These are phyloP conservation scores for Uropsilus gracilis DNA, from an alignment of 2,113 vertebrate genomes.

Conservation along the genomic window DNA sequence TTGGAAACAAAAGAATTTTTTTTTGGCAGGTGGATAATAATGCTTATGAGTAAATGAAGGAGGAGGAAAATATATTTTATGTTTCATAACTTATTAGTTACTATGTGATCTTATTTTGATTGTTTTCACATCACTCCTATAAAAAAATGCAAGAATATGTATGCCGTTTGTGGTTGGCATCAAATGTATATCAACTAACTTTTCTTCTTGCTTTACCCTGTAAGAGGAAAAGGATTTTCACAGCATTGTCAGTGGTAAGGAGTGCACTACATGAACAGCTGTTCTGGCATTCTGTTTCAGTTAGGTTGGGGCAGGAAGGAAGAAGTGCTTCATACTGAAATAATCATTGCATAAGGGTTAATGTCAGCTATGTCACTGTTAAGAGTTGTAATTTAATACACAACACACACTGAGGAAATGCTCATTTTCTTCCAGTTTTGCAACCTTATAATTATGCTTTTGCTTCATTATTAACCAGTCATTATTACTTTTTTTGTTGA, in stretches of 20 bases:
- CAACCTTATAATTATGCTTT: conserved; percentile 57
- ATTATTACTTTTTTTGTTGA: conserved; percentile 40
- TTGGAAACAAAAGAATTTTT: conserved; percentile 2
- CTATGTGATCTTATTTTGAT: not conserved
- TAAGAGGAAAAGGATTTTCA: not conserved
- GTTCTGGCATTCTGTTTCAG: conserved; percentile 15
- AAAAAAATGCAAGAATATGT: not conserved
- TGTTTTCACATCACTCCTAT: not conserved
- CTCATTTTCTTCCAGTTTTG: conserved; percentile 48
- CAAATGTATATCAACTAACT: not conserved
- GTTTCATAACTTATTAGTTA: not conserved
- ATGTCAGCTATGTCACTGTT: conserved; percentile 40
- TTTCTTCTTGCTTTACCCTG: not conserved
- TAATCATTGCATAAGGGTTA: conserved; percentile 21
- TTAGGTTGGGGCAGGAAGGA: conserved; percentile 33
- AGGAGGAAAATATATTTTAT: not conserved
- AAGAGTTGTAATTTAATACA: conserved; percentile 66
- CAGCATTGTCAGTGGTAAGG: not conserved
- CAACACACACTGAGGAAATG: not conserved
- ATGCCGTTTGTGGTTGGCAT: not conserved
- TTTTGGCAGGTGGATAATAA: not conserved
- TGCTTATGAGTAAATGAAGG: not conserved
- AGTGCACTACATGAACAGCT: not conserved
- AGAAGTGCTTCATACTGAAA: conserved; percentile 34
- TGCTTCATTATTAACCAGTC: conserved; percentile 44